Evolutionary conservation across 2,113 vertebrate genomes (phyloP), one percentile per base, ranked within the genome.

Genomic region (Cyprinus carpio): DNA sequence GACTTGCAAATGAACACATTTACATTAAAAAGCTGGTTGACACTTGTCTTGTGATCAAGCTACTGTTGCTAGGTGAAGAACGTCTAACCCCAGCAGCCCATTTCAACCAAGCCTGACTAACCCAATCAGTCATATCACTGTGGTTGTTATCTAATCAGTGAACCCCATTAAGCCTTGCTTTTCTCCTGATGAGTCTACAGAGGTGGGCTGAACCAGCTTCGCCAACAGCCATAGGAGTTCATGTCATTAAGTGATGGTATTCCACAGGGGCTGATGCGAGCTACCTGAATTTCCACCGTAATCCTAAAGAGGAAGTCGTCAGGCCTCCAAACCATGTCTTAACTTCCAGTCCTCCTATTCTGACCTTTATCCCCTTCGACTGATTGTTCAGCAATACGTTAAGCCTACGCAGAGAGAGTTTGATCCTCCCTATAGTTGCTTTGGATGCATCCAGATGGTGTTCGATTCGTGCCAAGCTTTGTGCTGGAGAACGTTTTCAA

Each of bases 161-260:
- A 25, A 60, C 62, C 78, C 62, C 18, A 78, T 87, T 69, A 56
- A 82, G 87, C 69, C 79, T 84, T 80, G 82, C 77, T n/a, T 80
- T 82, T 83, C 27, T 84, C 77, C 56, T 85, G 60, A 87, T 90
- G 71, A 76, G 64, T 85, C 88, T 85, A 85, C 60, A 84, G 69
- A 86, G 69, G 46, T 62, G 15, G 71, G 43, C 76, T 79, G 29
- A 40, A 60, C 2, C 60, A 12, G 56, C 12, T 23, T 80, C n/a
- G 31, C 4, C 54, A 25, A 76, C 64, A 49, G 75, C 64, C 64
- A 75, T 62, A 82, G 51, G 80, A 80, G 7, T 87, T 34, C 18
- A 89, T 85, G 87, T 88, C 67, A 90, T 92, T 81, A 89, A 78
- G 60, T 20, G 40, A 25, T 27, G 18, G 62, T 60, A 46, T 54